Conservation (phyloP, 2,888 invertebrate genomes). For the Choristoneura rosaceana region DNA sequence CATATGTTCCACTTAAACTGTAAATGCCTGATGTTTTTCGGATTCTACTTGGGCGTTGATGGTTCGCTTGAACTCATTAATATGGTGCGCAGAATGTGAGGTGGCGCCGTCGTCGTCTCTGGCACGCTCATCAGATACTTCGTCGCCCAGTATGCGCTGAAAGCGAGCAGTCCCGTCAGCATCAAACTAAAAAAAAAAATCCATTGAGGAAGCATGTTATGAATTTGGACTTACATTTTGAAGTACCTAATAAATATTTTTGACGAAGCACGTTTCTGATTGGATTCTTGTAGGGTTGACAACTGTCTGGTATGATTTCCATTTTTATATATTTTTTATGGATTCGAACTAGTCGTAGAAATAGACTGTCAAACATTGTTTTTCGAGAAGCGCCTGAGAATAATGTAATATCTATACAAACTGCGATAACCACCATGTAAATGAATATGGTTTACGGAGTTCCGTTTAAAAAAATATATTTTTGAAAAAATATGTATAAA, state of each 20-base stretch:
- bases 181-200: slow-evolving; percentile 61
- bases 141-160: slow-evolving; percentile 68
- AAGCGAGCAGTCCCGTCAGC: slow-evolving; percentile 69
- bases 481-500: too few species aligned
- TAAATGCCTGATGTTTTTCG: not conserved
- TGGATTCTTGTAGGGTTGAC: too few species aligned
- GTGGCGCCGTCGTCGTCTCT: slow-evolving; percentile 9
- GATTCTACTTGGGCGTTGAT: not conserved
- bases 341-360: too few species aligned
- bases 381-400: not conserved
- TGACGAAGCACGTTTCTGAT: too few species aligned
- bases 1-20: not conserved
- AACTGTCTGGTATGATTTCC: too few species aligned
- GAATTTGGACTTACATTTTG: too few species aligned
- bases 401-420: not conserved
- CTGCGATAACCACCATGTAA: not conserved
- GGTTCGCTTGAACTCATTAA: not conserved
- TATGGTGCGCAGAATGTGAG: not conserved
- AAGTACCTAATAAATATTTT: too few species aligned
- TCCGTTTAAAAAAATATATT: too few species aligned
- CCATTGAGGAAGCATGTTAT: too few species aligned
- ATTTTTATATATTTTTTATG: too few species aligned
- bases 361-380: not conserved
- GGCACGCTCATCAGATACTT: slow-evolving; percentile 53
- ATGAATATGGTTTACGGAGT: too few species aligned